Percentiles rank a stretch among this genome's conserved stretches.
phyloP scores from a whole-genome alignment of 2,888 invertebrate species.

The Yponomeuta malinellus region DNA sequence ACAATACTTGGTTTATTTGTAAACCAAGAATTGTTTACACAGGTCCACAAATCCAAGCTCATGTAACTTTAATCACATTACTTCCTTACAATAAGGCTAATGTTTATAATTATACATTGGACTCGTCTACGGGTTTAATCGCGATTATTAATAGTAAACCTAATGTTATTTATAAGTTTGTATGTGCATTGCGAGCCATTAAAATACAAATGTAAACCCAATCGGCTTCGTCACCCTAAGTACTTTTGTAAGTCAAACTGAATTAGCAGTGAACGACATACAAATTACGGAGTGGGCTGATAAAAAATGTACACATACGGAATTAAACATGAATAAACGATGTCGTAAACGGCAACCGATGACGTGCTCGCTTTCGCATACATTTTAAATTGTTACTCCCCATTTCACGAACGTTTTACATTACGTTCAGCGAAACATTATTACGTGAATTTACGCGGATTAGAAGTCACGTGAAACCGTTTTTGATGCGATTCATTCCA shows the following conservation, averaged over 20 bases:
- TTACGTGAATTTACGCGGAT: neutral
- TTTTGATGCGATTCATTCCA: neutral
- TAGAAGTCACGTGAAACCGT: neutral
- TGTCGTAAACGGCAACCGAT: neutral
- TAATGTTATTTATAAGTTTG: no score
- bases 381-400: constrained; percentile 1
- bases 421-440: neutral
- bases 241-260: neutral
- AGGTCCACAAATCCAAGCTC: no score
- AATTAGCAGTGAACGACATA: constrained; percentile 15
- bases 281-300: constrained; percentile 8
- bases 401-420: neutral
- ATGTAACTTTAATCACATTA: no score
- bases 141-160: no score
- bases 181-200: no score
- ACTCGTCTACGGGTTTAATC: no score
- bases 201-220: no score
- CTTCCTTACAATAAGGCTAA: no score
- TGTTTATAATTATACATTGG: no score
- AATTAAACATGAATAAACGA: constrained; percentile 2
- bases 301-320: constrained; percentile 5
- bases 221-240: neutral
- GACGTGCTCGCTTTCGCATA: neutral
- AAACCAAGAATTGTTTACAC: no score
- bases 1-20: no score